A percentile compares a stretch with the other conserved stretches of the same genome.
Evolutionary conservation across 1,140 invertebrate genomes (phyloP).

Genomic region (Oryzaephilus surinamensis): DNA sequence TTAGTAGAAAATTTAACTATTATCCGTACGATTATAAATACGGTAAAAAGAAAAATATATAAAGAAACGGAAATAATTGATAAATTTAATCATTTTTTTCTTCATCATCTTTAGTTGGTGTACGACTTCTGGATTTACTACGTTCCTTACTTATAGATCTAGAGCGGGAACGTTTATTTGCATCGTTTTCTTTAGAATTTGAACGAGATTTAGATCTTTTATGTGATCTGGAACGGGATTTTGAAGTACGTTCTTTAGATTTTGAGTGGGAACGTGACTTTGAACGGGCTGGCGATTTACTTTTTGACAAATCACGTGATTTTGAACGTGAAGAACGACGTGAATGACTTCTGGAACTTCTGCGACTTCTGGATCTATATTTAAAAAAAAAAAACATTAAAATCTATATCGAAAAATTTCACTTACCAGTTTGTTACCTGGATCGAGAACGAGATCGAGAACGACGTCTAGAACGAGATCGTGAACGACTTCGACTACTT

Average conservation of each 20-base stretch:
- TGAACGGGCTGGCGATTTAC: slow-evolving; percentile 32
- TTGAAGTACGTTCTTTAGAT: slow-evolving; percentile 29
- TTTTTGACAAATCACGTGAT: slow-evolving; percentile 56
- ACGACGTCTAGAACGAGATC: slow-evolving; percentile 35
- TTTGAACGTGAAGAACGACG: slow-evolving; percentile 57
- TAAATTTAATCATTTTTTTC: slow-evolving; percentile 10
- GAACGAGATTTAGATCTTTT: slow-evolving; percentile 23
- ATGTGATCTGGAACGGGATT: slow-evolving; percentile 26
- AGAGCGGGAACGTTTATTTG: slow-evolving; percentile 14
- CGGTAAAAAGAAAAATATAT: no score
- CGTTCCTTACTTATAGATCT: slow-evolving; percentile 12
- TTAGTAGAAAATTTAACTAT: slow-evolving; percentile 6
- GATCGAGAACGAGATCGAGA: slow-evolving; percentile 31
- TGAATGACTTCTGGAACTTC: slow-evolving; percentile 55
- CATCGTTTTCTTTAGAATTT: slow-evolving; percentile 14
- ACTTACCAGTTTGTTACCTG: slow-evolving; percentile 17
- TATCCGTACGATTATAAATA: slow-evolving; percentile 7
- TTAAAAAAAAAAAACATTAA: background rate
- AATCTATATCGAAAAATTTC: background rate
- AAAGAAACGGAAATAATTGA: slow-evolving; percentile 2
- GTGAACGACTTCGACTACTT: slow-evolving; percentile 36
- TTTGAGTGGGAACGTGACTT: slow-evolving; percentile 52
- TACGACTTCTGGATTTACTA: slow-evolving; percentile 19
- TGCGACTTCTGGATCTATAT: slow-evolving; percentile 37
- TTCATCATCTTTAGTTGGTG: slow-evolving; percentile 18